phyloP scores from a whole-genome alignment of 1,140 invertebrate species.

The Drosophila mayri region DNA sequence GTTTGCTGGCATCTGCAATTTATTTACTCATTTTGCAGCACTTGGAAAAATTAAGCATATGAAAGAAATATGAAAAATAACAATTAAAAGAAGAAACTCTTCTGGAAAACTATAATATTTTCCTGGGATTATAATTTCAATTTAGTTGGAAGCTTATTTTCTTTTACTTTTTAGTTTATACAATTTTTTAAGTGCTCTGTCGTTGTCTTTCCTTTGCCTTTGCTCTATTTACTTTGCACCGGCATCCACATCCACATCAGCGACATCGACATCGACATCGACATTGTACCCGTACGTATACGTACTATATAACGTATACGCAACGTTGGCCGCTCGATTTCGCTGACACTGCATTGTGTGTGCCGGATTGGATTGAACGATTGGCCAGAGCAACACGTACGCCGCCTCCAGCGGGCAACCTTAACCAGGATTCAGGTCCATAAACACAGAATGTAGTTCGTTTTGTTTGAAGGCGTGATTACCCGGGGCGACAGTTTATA shows the following conservation, averaged over 20 bases:
- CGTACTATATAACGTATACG: constrained; percentile 28
- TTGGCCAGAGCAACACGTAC: constrained; percentile 47
- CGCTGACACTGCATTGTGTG: constrained; percentile 36
- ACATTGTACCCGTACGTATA: constrained; percentile 15
- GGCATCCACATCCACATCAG: constrained; percentile 49
- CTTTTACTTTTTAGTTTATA: too few species aligned
- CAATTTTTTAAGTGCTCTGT: neutral
- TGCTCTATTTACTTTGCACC: constrained; percentile 64
- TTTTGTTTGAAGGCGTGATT: constrained; percentile 31
- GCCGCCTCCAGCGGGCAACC: constrained; percentile 9
- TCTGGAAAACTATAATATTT: neutral
- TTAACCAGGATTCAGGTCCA: neutral
- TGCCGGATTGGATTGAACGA: constrained; percentile 6
- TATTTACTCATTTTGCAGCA: constrained; percentile 56
- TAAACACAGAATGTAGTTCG: constrained; percentile 4
- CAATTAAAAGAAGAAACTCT: neutral
- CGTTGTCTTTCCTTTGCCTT: constrained; percentile 19
- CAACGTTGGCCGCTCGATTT: constrained; percentile 27
- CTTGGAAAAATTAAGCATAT: neutral
- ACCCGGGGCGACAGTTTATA: constrained; percentile 39
- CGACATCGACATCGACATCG: constrained; percentile 1
- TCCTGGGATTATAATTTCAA: neutral
- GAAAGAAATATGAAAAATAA: neutral
- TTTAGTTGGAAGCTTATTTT: neutral
- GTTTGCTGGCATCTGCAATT: constrained; percentile 73